Conservation (phyloP, 2,797 vertebrate genomes). For the Clarias laeviceps region DNA sequence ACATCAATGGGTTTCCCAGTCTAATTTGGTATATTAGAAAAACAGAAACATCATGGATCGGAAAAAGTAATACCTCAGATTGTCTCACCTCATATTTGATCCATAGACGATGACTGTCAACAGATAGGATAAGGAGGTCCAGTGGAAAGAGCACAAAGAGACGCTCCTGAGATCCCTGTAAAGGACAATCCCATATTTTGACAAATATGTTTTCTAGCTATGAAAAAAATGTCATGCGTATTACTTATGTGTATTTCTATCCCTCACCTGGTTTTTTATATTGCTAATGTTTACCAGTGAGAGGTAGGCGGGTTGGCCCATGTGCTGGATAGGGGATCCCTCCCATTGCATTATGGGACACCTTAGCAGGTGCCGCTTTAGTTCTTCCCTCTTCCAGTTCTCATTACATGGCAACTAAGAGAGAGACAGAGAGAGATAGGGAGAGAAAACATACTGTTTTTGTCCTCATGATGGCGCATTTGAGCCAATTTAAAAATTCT, state of each 20-base stretch:
- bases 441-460: background rate
- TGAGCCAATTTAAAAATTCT: background rate
- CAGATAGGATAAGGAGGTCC: slow-evolving; percentile 80
- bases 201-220: background rate
- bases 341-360: slow-evolving; percentile 80
- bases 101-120: slow-evolving; percentile 71
- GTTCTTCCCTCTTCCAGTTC: slow-evolving; percentile 80
- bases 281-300: slow-evolving; percentile 74
- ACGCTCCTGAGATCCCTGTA: slow-evolving; percentile 76
- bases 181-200: slow-evolving; percentile 31
- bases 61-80: background rate
- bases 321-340: slow-evolving; percentile 80
- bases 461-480: slow-evolving; percentile 35
- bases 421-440: background rate
- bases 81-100: slow-evolving; percentile 78
- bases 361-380: slow-evolving; percentile 71
- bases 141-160: slow-evolving; percentile 81
- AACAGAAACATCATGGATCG: background rate
- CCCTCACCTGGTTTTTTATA: slow-evolving; percentile 69
- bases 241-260: background rate
- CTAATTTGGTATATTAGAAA: background rate
- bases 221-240: background rate
- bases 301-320: slow-evolving; percentile 75
- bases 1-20: background rate
- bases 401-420: slow-evolving; percentile 81